Base-by-base conservation (phyloP, 2,113 vertebrate genomes). In the Caranx melampygus region DNA sequence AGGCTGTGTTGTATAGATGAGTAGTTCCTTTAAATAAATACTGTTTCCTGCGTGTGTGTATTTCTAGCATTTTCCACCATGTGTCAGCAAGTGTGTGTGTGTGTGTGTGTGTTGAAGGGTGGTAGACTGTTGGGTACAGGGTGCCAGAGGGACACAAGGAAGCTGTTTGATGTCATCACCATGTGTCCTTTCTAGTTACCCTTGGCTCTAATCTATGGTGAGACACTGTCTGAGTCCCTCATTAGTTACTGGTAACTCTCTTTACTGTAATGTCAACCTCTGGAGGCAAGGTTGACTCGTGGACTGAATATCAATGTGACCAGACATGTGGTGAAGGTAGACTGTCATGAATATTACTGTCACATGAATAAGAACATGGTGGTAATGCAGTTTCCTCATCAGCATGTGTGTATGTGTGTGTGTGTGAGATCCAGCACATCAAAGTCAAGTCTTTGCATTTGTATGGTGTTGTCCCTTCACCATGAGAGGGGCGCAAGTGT, bases 181-280 rank as follows among this genome's bases (percentile, higher is more conserved):
- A 51, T 44, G 75, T 81, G 80, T 87, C 89, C 78, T 88, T 85
- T 86, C 77, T 59, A 66, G 71, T 88, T 84, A 80, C 72, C 87
- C 86, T 79, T 75, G 84, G 73, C 82, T 88, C 73, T 83, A 83
- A 87, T 92, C 84, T 84, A 15, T 63, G 73, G 45, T 55, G 75
- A 87, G 76, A 76, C 20, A n/a, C 66, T 57, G 84, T 75, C 76
- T 77, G 18, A 78, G 86, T 72, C 72, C 60, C 74, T 88, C 88
- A 81, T 91, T 91, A 90, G 84, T 89, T 83, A 87, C 84, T 87
- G 78, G 80, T 78, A 83, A 80, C 84, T 72, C 54, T 85, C 78
- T 89, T 80, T 89, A 84, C 82, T 86, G 76, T 90, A 84, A 84
- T 55, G 60, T 83, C 72, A 76, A 76, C 64, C 79, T 82, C 79